Evolutionary conservation across 2,797 vertebrate species (phyloP).

Genomic region (Acanthornis magna): DNA sequence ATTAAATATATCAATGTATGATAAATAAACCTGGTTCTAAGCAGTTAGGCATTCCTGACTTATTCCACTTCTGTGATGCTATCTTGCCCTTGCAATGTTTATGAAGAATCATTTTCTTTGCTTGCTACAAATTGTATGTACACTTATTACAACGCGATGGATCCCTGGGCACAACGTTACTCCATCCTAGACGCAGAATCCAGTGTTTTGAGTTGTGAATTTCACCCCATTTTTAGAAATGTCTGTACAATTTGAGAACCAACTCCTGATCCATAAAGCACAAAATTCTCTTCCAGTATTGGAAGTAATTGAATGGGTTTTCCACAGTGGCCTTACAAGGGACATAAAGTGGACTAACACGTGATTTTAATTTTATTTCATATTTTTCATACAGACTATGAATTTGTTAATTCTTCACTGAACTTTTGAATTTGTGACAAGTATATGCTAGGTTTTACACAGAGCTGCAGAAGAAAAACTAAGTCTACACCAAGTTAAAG

Average conservation of each 20-base stretch:
- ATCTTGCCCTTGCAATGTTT: background rate
- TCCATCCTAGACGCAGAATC: fast-evolving
- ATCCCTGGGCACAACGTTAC: fast-evolving
- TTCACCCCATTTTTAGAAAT: background rate
- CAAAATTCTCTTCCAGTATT: background rate
- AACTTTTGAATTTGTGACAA: background rate
- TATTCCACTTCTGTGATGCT: background rate
- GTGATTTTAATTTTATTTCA: background rate
- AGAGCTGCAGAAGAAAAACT: background rate
- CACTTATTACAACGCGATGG: background rate
- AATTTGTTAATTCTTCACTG: background rate
- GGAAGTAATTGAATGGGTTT: background rate
- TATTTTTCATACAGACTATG: background rate
- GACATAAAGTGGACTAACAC: background rate
- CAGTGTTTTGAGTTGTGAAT: background rate
- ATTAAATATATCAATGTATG: background rate
- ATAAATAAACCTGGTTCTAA: background rate
- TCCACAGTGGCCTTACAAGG: background rate
- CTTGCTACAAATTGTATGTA: fast-evolving
- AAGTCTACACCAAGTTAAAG: background rate
- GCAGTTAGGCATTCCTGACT: background rate
- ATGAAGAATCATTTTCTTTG: background rate
- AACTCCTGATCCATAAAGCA: background rate
- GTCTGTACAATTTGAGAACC: background rate
- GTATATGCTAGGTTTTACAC: background rate